Evolutionary conservation across 2,113 vertebrate genomes (phyloP), one percentile per base, ranked within the genome.

Genomic region (Coturnix japonica): DNA sequence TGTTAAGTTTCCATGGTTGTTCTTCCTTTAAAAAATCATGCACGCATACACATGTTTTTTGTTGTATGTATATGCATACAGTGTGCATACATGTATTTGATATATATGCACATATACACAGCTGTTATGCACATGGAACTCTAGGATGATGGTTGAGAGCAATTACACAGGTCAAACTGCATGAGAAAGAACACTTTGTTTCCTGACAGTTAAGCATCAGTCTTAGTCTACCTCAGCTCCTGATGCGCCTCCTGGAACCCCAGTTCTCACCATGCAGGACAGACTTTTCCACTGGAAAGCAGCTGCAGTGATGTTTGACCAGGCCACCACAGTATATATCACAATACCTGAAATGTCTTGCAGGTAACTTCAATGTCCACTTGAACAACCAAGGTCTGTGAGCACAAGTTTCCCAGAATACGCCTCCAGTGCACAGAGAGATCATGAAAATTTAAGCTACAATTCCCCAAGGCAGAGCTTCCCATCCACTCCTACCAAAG

Each of bases 401-500:
- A 44, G 37, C 41, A 88, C 23, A 7, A 74, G 22, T 25, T 35
- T 56, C 57, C 46, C 47, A 15, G 6, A 20, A 44, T 2, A 1
- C 6, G 21, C 81, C 22, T 16, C 10, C 31, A 44, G 37, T 30
- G 16, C 51, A 80, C 2, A 7, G 23, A 19, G 4, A 91, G 47
- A 2, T 39, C 22, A 35, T 2, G 5, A 75, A 67, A 25, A 81
- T 28, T 71, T 46, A 13, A 22, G 4, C 37, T 25, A 47, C n/a
- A 60, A 33, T 25, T 69, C 9, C 44, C 78, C 30, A 56, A 56
- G 9, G 17, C 57, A 35, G 49, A 90, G 46, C 22, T 86, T 82
- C 46, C 46, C 2, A 72, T 6, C 12, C 37, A 78, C 9, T 8
- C 15, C 20, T 4, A 1, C 4, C 11, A 74, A 1, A 3, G 54